A percentile compares a stretch with the other conserved stretches of the same genome.
Conservation (phyloP, 1,140 invertebrate genomes). For the Orius insidiosus region DNA sequence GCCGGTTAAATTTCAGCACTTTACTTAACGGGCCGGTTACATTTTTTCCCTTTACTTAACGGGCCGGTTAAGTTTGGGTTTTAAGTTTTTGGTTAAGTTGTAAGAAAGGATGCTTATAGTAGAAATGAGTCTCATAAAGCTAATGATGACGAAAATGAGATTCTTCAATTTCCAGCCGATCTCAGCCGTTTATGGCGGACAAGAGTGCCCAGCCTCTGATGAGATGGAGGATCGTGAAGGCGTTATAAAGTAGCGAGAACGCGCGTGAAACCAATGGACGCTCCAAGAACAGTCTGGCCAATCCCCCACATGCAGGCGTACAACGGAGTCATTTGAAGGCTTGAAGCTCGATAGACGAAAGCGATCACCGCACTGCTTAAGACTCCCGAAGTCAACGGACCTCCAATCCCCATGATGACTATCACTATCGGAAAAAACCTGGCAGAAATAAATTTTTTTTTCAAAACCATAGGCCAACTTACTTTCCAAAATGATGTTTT, state of each 20-base stretch:
- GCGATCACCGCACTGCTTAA: conserved; percentile 84
- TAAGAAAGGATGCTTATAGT: no score
- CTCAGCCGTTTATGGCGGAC: no score
- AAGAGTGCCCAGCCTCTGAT: no score
- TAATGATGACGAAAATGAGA: no score
- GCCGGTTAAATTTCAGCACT: no score
- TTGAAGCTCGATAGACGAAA: conserved; percentile 78
- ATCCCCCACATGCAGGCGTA: conserved; percentile 87
- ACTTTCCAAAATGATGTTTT: conserved; percentile 83
- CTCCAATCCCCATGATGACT: conserved; percentile 69
- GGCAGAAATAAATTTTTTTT: conserved; percentile 14
- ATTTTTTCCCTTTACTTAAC: no score
- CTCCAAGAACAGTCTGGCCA: conserved; percentile 75
- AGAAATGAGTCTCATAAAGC: no score
- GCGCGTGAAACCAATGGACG: conserved; percentile 77
- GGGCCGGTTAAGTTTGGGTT: no score
- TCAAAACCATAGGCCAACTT: conserved; percentile 21
- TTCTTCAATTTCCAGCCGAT: no score
- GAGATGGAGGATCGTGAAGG: no score
- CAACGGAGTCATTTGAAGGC: conserved; percentile 69
- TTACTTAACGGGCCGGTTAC: no score
- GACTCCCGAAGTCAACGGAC: conserved; percentile 69
- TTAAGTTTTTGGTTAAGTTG: no score
- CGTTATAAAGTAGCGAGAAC: conserved; percentile 77
- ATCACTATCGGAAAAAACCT: conserved; percentile 76